phyloP scores from a whole-genome alignment of 1,140 invertebrate genomes.

The Orchesella cincta region DNA sequence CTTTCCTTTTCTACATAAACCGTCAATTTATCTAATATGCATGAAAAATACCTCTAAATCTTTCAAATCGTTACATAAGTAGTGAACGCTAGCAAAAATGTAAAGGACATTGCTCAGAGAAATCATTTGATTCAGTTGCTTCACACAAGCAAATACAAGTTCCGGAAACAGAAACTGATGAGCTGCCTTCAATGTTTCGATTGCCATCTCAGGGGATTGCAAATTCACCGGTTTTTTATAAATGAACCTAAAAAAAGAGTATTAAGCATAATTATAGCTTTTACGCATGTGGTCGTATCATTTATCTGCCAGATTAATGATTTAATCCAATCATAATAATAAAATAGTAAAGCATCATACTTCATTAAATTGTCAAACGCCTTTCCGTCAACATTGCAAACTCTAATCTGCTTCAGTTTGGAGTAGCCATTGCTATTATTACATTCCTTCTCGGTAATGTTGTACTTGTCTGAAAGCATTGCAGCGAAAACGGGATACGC shows the following conservation, averaged over 20 bases:
- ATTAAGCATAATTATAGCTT: too few relatives aligned
- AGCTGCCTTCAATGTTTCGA: slow-evolving; percentile 68
- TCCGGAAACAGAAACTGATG: slow-evolving; percentile 67
- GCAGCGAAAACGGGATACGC: background rate
- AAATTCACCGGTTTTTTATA: background rate
- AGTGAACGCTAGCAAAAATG: slow-evolving; percentile 58
- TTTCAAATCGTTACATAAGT: slow-evolving; percentile 53
- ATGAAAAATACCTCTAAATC: slow-evolving; percentile 43
- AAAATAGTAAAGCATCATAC: background rate
- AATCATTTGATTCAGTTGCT: slow-evolving; percentile 62
- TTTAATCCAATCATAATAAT: too few relatives aligned
- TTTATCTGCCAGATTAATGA: too few relatives aligned
- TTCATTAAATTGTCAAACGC: slow-evolving; percentile 9
- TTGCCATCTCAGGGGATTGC: slow-evolving; percentile 65
- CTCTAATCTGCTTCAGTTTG: background rate
- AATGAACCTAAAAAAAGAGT: background rate
- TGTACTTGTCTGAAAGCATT: background rate
- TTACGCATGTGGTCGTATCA: too few relatives aligned
- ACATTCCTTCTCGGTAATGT: background rate
- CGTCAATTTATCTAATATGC: background rate
- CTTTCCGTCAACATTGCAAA: background rate
- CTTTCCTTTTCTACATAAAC: background rate
- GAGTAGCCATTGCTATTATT: background rate
- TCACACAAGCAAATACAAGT: slow-evolving; percentile 64
- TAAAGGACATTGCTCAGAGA: slow-evolving; percentile 58